Evolutionary conservation across 2,888 invertebrate species (phyloP).

Genomic region (Luperina nickerlii): DNA sequence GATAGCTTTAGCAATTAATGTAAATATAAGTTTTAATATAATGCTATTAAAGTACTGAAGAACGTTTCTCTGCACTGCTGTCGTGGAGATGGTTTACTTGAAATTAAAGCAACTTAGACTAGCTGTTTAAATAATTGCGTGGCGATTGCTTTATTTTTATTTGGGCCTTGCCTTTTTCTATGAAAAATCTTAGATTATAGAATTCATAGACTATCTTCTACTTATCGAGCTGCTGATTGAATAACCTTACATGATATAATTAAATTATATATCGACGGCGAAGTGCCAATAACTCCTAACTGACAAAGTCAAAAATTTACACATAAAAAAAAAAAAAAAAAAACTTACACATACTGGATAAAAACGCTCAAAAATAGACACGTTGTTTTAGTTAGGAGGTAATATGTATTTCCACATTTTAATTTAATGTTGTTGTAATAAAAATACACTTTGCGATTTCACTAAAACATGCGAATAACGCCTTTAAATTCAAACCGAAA

Average conservation of each 20-base stretch:
- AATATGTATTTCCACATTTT: no score
- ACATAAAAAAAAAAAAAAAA: no score
- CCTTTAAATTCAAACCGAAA: no score
- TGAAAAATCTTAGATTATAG: background rate
- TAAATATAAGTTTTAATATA: slow-evolving; percentile 53
- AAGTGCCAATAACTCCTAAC: no score
- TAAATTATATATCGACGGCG: background rate
- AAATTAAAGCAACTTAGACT: background rate
- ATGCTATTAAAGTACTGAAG: slow-evolving; percentile 32
- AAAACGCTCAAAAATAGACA: no score
- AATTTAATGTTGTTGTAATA: no score
- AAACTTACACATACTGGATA: no score
- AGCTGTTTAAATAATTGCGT: background rate
- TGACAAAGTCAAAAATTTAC: no score
- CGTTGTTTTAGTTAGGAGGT: no score
- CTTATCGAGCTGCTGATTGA: background rate
- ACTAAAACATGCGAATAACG: no score
- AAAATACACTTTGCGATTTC: no score
- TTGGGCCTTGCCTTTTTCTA: background rate
- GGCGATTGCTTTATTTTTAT: background rate
- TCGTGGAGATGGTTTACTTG: background rate
- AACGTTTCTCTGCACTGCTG: background rate
- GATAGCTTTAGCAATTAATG: slow-evolving; percentile 52
- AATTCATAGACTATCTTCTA: background rate
- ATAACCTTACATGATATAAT: no score